Evolutionary conservation across 2,797 vertebrate species (phyloP).

Genomic region (Sebastes melanostomus): DNA sequence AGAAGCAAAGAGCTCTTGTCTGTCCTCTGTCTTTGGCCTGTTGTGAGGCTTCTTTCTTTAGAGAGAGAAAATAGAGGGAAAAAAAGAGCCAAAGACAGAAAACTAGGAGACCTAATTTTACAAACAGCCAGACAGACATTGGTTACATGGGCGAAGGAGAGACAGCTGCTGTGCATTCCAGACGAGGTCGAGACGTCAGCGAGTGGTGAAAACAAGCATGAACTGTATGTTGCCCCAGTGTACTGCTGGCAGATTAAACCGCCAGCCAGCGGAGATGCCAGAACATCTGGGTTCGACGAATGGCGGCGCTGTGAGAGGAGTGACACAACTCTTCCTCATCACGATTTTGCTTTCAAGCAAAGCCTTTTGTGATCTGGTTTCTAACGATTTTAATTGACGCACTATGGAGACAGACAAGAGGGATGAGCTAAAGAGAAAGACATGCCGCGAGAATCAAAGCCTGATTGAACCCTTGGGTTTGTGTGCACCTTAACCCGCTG

Average conservation of each 20-base stretch:
- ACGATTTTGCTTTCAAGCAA: background rate
- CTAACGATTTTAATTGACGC: background rate
- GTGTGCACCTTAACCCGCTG: background rate
- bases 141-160: conserved; percentile 68
- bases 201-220: conserved; percentile 72
- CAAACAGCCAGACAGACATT: conserved; percentile 71
- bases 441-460: background rate
- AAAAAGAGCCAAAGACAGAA: conserved; percentile 26
- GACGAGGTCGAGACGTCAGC: conserved; percentile 73
- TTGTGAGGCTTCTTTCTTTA: conserved; percentile 38
- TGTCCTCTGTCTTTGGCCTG: conserved; percentile 34
- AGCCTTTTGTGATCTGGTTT: conserved; percentile 14
- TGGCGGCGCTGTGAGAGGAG: conserved; percentile 13
- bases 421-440: background rate
- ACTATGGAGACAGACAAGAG: background rate
- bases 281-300: conserved; percentile 72
- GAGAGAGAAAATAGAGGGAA: background rate
- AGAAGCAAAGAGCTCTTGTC: conserved; percentile 46
- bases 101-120: conserved; percentile 62
- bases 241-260: conserved; percentile 67
- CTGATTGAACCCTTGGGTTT: background rate
- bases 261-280: conserved; percentile 64
- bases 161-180: conserved; percentile 84
- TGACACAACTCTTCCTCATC: conserved; percentile 24
- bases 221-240: conserved; percentile 65